Evolutionary conservation across 2,113 vertebrate species (phyloP), one percentile per base, ranked within the genome.

Genomic region (Podarcis muralis): DNA sequence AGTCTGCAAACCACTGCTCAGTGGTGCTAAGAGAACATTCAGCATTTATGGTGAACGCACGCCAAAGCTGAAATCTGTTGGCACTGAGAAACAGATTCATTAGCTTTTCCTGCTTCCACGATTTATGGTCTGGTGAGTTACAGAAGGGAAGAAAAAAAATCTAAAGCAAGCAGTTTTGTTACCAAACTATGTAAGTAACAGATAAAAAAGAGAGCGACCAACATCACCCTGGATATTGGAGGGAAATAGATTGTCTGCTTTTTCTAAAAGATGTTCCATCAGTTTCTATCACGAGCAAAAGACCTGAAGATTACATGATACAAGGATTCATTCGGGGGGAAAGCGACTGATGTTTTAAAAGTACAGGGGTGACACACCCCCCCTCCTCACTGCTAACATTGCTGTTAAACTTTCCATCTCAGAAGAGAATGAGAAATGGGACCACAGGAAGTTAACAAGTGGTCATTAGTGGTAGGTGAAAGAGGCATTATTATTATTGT

Each of bases 191-290:
- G 83, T 86, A 92, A 88, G 89, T 7, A 89, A 84, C 16, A 88
- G 81, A 90, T 30, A 1, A 89, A 84, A 81, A 86, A 71, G 27
- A 59, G 37, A 32, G 57, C n/a, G 43, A 59, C 15, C 2, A 25
- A 87, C 23, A 68, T 22, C 89, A 35, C 53, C 48, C 3, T 87
- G 15, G 35, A 81, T 95, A 71, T 91, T 81, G 81, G 92, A 84
- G 53, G 87, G 81, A 92, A 94, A 91, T 93, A 80, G 15, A 53
- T 91, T 84, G 88, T 4, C 40, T 35, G 82, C 23, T 84, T 7
- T 92, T 69, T 89, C 90, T 94, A 93, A 95, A 96, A 94, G 72
- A 79, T 87, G 69, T 62, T 91, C 25, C 71, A 93, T 91, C 92
- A 94, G 30, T 82, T 94, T 89, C 77, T 95, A 81, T 93, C 84